phyloP scores from a whole-genome alignment of 2,113 vertebrate genomes.

The Indicator indicator region DNA sequence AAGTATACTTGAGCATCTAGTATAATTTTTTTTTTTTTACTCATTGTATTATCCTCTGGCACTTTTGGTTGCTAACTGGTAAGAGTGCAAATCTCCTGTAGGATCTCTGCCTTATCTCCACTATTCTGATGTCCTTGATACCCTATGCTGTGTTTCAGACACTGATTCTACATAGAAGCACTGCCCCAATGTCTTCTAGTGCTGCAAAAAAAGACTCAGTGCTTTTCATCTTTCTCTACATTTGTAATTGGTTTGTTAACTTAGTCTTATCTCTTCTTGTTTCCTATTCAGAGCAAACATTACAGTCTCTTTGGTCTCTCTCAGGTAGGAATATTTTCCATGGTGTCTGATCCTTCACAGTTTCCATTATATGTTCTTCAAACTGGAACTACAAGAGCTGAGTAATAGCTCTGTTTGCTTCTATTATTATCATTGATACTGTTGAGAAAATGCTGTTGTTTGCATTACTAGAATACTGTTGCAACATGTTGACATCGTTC shows the following conservation, averaged over 20 bases:
- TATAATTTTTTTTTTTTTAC: background rate
- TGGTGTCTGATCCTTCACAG: background rate
- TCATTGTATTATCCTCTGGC: background rate
- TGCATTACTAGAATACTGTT: background rate
- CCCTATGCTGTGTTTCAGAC: background rate
- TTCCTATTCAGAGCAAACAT: background rate
- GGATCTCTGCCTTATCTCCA: background rate
- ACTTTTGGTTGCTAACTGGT: background rate
- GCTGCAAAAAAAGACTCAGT: background rate
- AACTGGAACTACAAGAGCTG: background rate
- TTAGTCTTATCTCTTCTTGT: slow-evolving; percentile 27
- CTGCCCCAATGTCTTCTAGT: background rate
- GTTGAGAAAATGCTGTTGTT: background rate
- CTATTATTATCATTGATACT: background rate
- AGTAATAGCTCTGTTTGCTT: background rate
- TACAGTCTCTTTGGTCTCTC: background rate
- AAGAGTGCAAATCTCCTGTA: background rate
- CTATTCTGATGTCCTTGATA: background rate
- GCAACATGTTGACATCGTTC: background rate
- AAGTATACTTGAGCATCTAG: background rate
- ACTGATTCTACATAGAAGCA: background rate
- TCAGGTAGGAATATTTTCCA: background rate
- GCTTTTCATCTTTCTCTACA: background rate
- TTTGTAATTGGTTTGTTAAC: background rate
- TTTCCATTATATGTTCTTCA: background rate